Evolutionary conservation across 1,140 invertebrate species (phyloP), one percentile per base, ranked within the genome.

Genomic region (Lepidurus arcticus): DNA sequence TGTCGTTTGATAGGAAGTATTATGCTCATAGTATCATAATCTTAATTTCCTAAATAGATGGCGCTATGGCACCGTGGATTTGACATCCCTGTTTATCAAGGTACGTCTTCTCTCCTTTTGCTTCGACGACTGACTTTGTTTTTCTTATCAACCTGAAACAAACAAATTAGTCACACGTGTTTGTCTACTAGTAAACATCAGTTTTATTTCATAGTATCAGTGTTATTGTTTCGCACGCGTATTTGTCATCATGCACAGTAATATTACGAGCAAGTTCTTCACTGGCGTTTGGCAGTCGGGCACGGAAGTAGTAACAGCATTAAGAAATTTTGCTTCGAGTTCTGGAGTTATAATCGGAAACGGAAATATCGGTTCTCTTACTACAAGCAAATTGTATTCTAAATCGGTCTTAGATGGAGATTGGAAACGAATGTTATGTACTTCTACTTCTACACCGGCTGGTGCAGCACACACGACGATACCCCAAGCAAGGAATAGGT

Each of bases 401-500:
- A 65, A 16, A 65, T 13, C 53, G 21, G 21, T 21, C 6, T 7
- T 65, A n/a, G 53, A 65, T 11, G 53, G 16, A 7, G 53, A 65
- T n/a, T 65, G 53, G 53, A 65, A 65, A 21, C 53, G 53, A 11
- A 65, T 65, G 53, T 13, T 65, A 1, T 65, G 53, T 21, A 65
- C 53, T 11, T 65, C 47, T 65, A 65, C 47, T 65, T 65, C 53
- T 65, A 21, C 53, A 7, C 53, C 53, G 7, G 53, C 53, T 21
- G 53, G 16, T 21, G 16, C 53, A 1, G 53, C 34, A 34, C 34
- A 34, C 34, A 4, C 53, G 53, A 7, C 43, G 26, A 43, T 24
- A 45, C 65, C 44, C 24, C 65, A 45, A 78, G 43, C 78, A 24
- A 42, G n/a, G 16, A 91, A 91, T 84, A 86, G 90, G 80, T 93